phyloP scores from a whole-genome alignment of 2,797 vertebrate species.

The Thamnophis elegans region DNA sequence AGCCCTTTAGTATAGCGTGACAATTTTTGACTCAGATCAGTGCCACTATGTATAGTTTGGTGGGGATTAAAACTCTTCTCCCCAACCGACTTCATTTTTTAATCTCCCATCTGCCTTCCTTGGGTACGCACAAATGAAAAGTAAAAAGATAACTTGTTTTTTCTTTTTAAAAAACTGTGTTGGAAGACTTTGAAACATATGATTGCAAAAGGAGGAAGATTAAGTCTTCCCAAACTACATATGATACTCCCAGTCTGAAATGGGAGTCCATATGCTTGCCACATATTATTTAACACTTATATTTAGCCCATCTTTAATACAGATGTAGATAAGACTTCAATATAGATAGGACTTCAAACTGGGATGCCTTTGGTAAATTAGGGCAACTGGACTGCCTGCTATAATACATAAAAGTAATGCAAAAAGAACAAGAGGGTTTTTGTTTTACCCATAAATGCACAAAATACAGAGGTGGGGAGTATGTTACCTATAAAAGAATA shows the following conservation, averaged over 20 bases:
- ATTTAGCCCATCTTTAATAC: not conserved
- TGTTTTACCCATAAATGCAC: conserved; percentile 40
- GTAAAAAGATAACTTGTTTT: not conserved
- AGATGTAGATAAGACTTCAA: not conserved
- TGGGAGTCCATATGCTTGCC: not conserved
- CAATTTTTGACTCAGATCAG: not conserved
- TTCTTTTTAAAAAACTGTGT: not conserved
- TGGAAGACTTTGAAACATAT: not conserved
- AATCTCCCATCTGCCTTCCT: not conserved
- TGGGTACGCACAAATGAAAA: not conserved
- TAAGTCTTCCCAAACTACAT: not conserved
- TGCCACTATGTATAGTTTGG: not conserved
- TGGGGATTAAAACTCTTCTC: not conserved
- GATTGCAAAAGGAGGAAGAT: not conserved
- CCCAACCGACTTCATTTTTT: not conserved
- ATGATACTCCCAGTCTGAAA: not conserved
- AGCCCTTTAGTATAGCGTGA: not conserved
- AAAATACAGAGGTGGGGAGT: not conserved
- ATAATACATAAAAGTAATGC: conserved; percentile 54
- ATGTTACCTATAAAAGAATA: conserved; percentile 57
- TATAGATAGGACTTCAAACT: not conserved
- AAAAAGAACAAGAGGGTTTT: conserved; percentile 41
- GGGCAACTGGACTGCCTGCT: conserved; percentile 7
- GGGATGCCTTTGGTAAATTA: not conserved
- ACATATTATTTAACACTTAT: not conserved